Percentiles rank a stretch among this genome's conserved stretches.
Conservation (phyloP, 2,797 vertebrate species). For the Phalloptychus januarius region DNA sequence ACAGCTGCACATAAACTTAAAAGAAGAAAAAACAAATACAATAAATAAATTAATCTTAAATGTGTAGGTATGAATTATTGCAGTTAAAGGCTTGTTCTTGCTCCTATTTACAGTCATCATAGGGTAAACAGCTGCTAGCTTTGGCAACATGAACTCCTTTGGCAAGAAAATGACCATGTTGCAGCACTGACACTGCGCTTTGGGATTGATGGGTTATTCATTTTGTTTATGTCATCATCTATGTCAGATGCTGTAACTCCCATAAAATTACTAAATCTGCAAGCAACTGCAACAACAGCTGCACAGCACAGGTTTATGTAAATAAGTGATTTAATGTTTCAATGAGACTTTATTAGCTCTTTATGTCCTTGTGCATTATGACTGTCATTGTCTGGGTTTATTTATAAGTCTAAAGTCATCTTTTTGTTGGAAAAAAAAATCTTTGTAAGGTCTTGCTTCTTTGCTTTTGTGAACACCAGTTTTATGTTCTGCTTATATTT, state of each 20-base stretch:
- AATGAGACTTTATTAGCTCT: neutral
- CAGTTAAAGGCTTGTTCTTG: neutral
- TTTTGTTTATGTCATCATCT: constrained; percentile 28
- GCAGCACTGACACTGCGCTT: constrained; percentile 1
- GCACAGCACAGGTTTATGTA: neutral
- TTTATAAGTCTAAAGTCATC: neutral
- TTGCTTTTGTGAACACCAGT: neutral
- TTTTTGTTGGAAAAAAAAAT: neutral
- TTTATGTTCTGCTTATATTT: neutral
- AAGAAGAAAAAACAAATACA: neutral
- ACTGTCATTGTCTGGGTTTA: neutral
- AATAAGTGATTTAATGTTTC: constrained; percentile 1
- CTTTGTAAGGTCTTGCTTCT: neutral
- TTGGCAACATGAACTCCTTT: constrained; percentile 11
- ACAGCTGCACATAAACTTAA: neutral
- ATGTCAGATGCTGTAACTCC: constrained; percentile 20
- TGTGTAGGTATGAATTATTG: neutral
- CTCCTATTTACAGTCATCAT: neutral
- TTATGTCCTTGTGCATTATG: neutral
- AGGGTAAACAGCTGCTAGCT: neutral
- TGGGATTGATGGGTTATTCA: neutral
- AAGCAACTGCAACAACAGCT: neutral
- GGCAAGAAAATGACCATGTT: neutral
- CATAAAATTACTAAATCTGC: constrained; percentile 2
- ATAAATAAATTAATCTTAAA: neutral